A percentile compares a stretch with the other conserved stretches of the same genome.
Conservation (phyloP, 2,797 vertebrate species). For the Anguilla pacifica region DNA sequence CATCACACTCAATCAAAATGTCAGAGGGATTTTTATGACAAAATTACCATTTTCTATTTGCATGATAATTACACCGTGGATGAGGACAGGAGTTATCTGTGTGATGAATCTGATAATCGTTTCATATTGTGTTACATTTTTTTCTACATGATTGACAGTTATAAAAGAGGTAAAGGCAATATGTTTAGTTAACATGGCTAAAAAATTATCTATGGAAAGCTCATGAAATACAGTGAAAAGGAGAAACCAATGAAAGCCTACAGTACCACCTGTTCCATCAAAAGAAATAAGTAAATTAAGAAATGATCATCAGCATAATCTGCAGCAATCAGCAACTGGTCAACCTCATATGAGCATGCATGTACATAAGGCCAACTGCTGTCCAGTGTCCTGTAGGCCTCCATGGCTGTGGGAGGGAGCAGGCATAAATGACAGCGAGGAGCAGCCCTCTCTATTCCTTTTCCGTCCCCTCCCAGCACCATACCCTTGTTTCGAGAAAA, state of each 20-base stretch:
- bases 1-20: conserved; percentile 11
- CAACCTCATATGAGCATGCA: too few relatives aligned
- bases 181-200: not conserved
- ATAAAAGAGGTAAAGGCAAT: not conserved
- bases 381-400: too few relatives aligned
- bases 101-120: not conserved
- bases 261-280: too few relatives aligned
- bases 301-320: too few relatives aligned
- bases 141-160: not conserved
- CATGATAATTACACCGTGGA: conserved; percentile 1
- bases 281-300: too few relatives aligned
- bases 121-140: not conserved
- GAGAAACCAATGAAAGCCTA: not conserved
- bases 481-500: not conserved
- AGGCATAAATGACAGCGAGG: too few relatives aligned
- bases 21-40: not conserved
- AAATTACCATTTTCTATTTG: conserved; percentile 21
- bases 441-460: too few relatives aligned
- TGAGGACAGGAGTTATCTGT: not conserved
- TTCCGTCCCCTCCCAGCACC: too few relatives aligned
- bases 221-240: not conserved
- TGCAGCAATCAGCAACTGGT: too few relatives aligned
- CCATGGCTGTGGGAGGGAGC: too few relatives aligned
- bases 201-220: too few relatives aligned
- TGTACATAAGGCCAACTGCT: too few relatives aligned